These are phyloP conservation scores for Anser brachyrhynchus DNA, from an alignment of 2,113 vertebrate species.

Conservation along the genomic window DNA sequence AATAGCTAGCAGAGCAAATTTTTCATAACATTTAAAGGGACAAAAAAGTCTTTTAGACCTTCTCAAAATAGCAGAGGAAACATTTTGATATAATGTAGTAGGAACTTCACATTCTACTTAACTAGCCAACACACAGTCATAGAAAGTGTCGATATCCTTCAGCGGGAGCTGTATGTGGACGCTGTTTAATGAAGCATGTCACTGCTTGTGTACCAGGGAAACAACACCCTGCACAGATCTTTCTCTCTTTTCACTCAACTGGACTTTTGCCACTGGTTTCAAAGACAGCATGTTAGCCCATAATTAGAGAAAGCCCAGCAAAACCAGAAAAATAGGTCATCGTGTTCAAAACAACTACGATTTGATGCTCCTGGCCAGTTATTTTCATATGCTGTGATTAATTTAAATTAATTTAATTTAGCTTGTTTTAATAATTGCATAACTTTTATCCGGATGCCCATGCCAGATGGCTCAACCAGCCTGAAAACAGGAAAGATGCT, in stretches of 20 bases:
- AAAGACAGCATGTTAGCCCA: background rate
- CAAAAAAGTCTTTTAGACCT: background rate
- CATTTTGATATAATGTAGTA: background rate
- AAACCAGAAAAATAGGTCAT: slow-evolving; percentile 59
- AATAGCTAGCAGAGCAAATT: background rate
- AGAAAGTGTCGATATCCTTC: background rate
- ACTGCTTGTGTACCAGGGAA: background rate
- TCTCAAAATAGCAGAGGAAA: background rate
- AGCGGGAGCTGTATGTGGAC: background rate
- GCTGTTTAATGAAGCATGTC: background rate
- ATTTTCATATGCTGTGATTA: slow-evolving; percentile 51
- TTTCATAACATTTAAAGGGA: background rate
- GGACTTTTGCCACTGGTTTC: slow-evolving; percentile 5
- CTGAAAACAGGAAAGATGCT: slow-evolving; percentile 55
- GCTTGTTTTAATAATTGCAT: slow-evolving; percentile 61
- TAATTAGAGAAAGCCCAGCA: slow-evolving; percentile 43
- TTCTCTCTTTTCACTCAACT: background rate
- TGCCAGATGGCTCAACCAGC: slow-evolving; percentile 36
- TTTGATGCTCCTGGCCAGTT: slow-evolving; percentile 36
- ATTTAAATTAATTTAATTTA: slow-evolving; percentile 72
- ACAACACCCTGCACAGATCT: background rate
- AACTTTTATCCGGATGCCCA: slow-evolving; percentile 52
- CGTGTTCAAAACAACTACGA: slow-evolving; percentile 29
- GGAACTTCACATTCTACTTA: background rate
- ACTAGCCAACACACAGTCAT: background rate